Evolutionary conservation across 2,888 invertebrate genomes (phyloP), one percentile per base, ranked within the genome.

Genomic region (Augiades crinisus): DNA sequence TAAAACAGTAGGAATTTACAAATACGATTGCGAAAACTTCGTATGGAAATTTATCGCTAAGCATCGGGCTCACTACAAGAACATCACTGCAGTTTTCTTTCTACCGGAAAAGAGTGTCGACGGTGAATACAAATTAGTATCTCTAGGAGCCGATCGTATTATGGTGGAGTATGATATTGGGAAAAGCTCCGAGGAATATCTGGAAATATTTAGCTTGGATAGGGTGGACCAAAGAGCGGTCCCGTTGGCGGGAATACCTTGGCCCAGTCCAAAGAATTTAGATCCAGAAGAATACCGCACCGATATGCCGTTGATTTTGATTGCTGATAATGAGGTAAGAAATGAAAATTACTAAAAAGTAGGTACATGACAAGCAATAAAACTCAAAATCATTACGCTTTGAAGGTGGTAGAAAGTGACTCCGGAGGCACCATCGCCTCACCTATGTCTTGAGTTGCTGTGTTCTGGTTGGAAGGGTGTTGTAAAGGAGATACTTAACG

Each of bases 181-280:
- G 0, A 65, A 68, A 14, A 91, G 91, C 77, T 79, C 66, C 2
- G 68, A 78, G 0, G 87, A 84, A 54, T 73, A 68, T 41, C 65
- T 91, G 34, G 77, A 78, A 57, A 65, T 90, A 10, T 50, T 67
- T n/a, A 88, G 90, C 33, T 68, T 91, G 50, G 91, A 92, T 54
- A 76, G 92, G 43, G 87, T 94, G 31, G 94, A 94, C 53, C 93
- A 93, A 72, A 82, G 87, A 14, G 92, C 92, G 0, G 64, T 91
- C 3, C 94, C 95, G 0, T 70, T 91, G 14, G 78, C 84, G 31
- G 90, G 68, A 0, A 78, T 84, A 2, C 64, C 67, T 30, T 89
- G 87, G 87, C 82, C 83, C 0, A 61, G 69, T 2, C 73, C 80
- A 0, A 56, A 59, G 2, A 55, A 65, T 3, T 17, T 82, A 4